phyloP scores from a whole-genome alignment of 2,888 invertebrate genomes.

The Drosophila subquinaria region DNA sequence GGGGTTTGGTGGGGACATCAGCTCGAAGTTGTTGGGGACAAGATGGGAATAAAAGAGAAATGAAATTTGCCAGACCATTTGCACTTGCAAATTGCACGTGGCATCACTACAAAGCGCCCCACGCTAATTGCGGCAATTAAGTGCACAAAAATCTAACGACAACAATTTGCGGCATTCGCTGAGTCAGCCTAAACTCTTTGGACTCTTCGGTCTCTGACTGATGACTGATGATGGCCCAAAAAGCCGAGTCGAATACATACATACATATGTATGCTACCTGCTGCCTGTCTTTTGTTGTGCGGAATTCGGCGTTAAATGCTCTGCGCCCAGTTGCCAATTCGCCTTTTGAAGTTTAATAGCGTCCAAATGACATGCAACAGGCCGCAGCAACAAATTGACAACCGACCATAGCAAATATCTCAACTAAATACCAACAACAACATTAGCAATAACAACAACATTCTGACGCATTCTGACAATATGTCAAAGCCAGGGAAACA shows the following conservation, averaged over 20 bases:
- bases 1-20: conserved; percentile 8
- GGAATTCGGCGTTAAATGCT: conserved; percentile 78
- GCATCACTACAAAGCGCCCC: conserved; percentile 79
- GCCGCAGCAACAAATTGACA: conserved; percentile 34
- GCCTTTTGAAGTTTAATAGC: conserved; percentile 78
- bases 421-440: conserved; percentile 12
- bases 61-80: conserved; percentile 71
- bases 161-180: conserved; percentile 57
- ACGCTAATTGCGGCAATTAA: conserved; percentile 81
- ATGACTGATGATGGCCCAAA: background rate
- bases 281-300: conserved; percentile 62
- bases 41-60: conserved; percentile 26
- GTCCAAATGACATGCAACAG: conserved; percentile 55
- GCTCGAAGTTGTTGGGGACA: conserved; percentile 13
- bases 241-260: too few relatives aligned
- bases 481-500: conserved; percentile 41
- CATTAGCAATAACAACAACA: conserved; percentile 17
- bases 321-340: conserved; percentile 77
- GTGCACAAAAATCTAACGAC: conserved; percentile 76
- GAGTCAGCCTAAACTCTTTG: conserved; percentile 36
- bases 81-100: conserved; percentile 64
- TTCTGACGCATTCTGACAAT: conserved; percentile 49
- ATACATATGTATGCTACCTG: conserved; percentile 1
- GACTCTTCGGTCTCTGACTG: background rate
- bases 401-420: conserved; percentile 21